These are phyloP conservation scores for Drosophila ironensis DNA, from an alignment of 1,140 invertebrate genomes.

Conservation along the genomic window DNA sequence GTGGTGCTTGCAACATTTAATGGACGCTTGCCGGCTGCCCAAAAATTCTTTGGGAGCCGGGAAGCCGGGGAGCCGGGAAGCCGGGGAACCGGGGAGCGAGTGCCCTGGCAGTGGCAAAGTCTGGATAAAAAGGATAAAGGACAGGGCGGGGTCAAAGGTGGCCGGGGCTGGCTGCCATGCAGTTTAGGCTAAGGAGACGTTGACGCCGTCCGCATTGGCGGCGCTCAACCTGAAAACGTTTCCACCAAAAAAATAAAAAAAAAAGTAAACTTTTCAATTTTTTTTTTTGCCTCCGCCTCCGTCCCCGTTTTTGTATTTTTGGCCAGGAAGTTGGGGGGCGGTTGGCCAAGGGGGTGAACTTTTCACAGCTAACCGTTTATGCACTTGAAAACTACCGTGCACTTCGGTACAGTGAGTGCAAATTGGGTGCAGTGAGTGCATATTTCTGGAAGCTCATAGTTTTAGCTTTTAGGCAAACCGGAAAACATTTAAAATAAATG, in stretches of 20 bases:
- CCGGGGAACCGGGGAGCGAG: too few relatives aligned
- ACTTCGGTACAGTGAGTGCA: slow-evolving; percentile 22
- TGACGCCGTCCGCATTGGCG: slow-evolving; percentile 44
- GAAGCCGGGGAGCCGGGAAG: neutral
- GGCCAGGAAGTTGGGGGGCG: neutral
- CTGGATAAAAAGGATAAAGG: neutral
- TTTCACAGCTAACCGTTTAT: slow-evolving; percentile 54
- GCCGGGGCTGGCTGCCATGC: neutral
- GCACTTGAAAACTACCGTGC: slow-evolving; percentile 44
- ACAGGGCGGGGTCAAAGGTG: neutral
- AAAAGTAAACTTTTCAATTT: slow-evolving; percentile 13
- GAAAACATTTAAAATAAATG: too few relatives aligned
- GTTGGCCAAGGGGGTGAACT: slow-evolving; percentile 6
- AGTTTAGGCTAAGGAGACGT: slow-evolving; percentile 32
- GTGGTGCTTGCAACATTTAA: slow-evolving; percentile 35
- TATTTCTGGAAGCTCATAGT: too few relatives aligned
- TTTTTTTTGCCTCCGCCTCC: neutral
- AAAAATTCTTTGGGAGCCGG: slow-evolving; percentile 20
- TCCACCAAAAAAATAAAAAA: slow-evolving; percentile 2
- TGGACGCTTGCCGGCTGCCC: slow-evolving; percentile 49
- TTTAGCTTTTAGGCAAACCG: too few relatives aligned
- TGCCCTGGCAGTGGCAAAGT: slow-evolving; percentile 2
- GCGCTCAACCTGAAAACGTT: slow-evolving; percentile 66
- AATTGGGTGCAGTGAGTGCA: too few relatives aligned
- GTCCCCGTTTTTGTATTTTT: too few relatives aligned